Base-by-base conservation (phyloP, 2,113 vertebrate species). In the Rhinogobius similis region DNA sequence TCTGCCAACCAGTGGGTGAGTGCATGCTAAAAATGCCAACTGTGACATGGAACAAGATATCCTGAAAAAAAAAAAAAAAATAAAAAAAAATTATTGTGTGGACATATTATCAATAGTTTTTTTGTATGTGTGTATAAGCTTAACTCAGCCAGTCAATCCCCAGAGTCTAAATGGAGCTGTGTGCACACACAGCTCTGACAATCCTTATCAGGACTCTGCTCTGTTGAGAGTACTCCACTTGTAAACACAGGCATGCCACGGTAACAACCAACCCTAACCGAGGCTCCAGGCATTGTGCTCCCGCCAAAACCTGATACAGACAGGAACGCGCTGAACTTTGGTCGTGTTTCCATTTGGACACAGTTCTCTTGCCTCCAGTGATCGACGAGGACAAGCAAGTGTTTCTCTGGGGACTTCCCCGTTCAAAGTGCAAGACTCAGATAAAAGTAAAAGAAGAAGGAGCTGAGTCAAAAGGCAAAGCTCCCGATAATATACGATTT, bases 271-370 rank as follows among this genome's bases (percentile, higher is more conserved):
- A 46, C 65, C 12, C 62, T 56, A 32, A 70, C 48, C 66, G 63
- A 66, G 55, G 32, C 21, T 27, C 14, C 20, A 41, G 24, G 53
- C n/a, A 5, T 55, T 50, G 44, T 24, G n/a, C 53, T 41, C 10
- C 29, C 18, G 43, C 58, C 56, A 77, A 64, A 62, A 71, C 39
- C 11, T 38, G 48, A 23, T 20, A 13, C 48, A 68, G 68, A 72
- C 18, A 38, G 50, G 66, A 72, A 32, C 39, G 36, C 26, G 4
- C 13, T 73, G 21, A 77, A 71, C 65, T 70, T 65, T 59, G 41
- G 41, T 75, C 62, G 48, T 55, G 48, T 71, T 79, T 68, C n/a
- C 52, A 55, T 69, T 65, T 9, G 63, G 73, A 67, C 61, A 8
- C 43, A 14, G 1, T 52, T 61, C 23, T 65, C 38, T 71, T 43